Evolutionary conservation across 2,797 vertebrate genomes (phyloP).

Genomic region (Ptychobarbus kaznakovi): DNA sequence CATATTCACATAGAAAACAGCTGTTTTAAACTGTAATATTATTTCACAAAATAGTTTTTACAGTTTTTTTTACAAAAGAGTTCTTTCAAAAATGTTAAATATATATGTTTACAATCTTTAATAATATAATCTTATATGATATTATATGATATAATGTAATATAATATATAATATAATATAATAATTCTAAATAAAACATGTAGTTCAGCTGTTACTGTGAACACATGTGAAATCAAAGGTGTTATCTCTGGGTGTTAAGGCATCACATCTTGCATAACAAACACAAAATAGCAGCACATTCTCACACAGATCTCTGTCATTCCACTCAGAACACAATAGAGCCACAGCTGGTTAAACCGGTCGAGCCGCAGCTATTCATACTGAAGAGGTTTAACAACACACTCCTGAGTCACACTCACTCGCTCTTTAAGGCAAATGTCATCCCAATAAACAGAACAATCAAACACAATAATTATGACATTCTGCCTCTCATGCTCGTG

Average conservation of each 20-base stretch:
- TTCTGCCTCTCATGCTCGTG: background rate
- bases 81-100: too few relatives aligned
- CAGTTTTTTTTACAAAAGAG: too few relatives aligned
- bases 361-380: background rate
- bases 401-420: background rate
- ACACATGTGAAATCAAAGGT: background rate
- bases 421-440: background rate
- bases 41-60: too few relatives aligned
- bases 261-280: background rate
- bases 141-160: too few relatives aligned
- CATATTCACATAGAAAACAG: too few relatives aligned
- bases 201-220: background rate
- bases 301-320: conserved; percentile 1
- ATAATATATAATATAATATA: too few relatives aligned
- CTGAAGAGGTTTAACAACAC: background rate
- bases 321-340: background rate
- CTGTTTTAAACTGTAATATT: too few relatives aligned
- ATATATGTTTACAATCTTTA: too few relatives aligned
- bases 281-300: conserved; percentile 11
- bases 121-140: too few relatives aligned
- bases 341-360: background rate
- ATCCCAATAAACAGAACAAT: background rate
- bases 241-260: background rate
- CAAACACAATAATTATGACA: background rate
- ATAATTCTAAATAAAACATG: background rate